A percentile compares a stretch with the other conserved stretches of the same genome.
Evolutionary conservation across 2,888 invertebrate species (phyloP).

Genomic region (Lysandra coridon): DNA sequence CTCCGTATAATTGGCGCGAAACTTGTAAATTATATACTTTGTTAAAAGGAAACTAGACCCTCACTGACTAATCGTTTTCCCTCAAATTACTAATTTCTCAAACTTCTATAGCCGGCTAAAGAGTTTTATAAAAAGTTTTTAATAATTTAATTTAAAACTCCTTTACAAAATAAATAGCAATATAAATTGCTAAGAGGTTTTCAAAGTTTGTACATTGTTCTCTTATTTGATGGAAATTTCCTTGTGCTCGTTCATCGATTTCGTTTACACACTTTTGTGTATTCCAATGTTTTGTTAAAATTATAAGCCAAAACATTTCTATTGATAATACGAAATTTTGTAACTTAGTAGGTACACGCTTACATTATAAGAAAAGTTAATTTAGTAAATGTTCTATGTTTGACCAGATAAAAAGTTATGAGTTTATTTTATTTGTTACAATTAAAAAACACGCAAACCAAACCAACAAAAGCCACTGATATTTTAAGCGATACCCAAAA

Average conservation of each 20-base stretch:
- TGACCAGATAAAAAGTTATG: no score
- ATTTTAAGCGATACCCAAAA: not conserved
- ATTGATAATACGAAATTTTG: not conserved
- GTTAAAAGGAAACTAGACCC: slow-evolving; percentile 28
- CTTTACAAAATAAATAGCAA: slow-evolving; percentile 25
- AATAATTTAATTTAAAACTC: slow-evolving; percentile 20
- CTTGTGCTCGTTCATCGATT: not conserved
- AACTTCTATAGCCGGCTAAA: slow-evolving; percentile 8
- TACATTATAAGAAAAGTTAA: no score
- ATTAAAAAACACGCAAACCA: not conserved
- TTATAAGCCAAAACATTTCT: not conserved
- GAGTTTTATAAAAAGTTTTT: slow-evolving; percentile 16
- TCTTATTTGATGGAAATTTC: slow-evolving; percentile 20
- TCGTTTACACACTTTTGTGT: not conserved
- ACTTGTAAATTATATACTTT: slow-evolving; percentile 29
- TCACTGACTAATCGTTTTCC: slow-evolving; percentile 28
- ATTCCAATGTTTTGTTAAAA: not conserved
- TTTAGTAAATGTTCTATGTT: no score
- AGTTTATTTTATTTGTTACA: not conserved
- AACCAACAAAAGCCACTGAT: not conserved
- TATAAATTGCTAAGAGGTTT: slow-evolving; percentile 18
- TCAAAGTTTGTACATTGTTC: slow-evolving; percentile 18
- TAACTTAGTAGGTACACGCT: no score
- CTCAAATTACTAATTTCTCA: slow-evolving; percentile 27
- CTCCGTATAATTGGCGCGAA: slow-evolving; percentile 12